Base-by-base conservation (phyloP, 35 echinoderm and acorn worm species). In the Eucidaris tribuloides region DNA sequence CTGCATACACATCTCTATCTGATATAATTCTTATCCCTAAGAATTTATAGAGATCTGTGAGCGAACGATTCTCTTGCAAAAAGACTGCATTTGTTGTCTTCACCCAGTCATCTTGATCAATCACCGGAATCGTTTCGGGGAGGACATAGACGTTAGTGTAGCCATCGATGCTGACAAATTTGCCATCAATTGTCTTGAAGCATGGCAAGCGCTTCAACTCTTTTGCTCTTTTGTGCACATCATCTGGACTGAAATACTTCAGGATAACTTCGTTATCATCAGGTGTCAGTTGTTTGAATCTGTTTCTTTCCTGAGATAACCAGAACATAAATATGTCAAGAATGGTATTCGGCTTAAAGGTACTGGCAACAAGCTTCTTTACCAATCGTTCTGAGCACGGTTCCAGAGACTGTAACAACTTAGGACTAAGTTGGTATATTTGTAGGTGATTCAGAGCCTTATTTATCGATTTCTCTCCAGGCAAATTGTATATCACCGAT, bases 151-250 rank as follows among this genome's bases (percentile, higher is more conserved):
- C 52, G 3, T 18, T 35, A 18, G 52, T 35, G 17, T 4, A 35
- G 3, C 29, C 54, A 34, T 39, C 42, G 27, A 91, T 28, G 33
- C 28, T 29, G 17, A 91, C 71, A 33, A 61, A 78, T 29, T 28
- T 28, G 13, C 35, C 42, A 5, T 78, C 36, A 57, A 91, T 79
- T 0, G 81, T 62, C 48, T 63, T 52, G 41, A 78, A 91, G 80
- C 88, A 91, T 29, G 88, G 88, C 2, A 91, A 54, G 13, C 46
- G 46, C 46, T 44, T 84, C 20, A 90, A 18, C 15, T 22, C 32
- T 27, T 19, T 46, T 7, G 14, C 76, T 45, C 41, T 58, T 31
- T 30, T 28, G 23, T 0, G 42, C 34, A 45, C 29, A 29, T 34
- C 20, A 22, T 4, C 25, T 0, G 5, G n/a, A n/a, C 36, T 5